Percentiles rank a stretch among this genome's conserved stretches.
Conservation (phyloP, 2,113 vertebrate species). For the Mustelus asterias region DNA sequence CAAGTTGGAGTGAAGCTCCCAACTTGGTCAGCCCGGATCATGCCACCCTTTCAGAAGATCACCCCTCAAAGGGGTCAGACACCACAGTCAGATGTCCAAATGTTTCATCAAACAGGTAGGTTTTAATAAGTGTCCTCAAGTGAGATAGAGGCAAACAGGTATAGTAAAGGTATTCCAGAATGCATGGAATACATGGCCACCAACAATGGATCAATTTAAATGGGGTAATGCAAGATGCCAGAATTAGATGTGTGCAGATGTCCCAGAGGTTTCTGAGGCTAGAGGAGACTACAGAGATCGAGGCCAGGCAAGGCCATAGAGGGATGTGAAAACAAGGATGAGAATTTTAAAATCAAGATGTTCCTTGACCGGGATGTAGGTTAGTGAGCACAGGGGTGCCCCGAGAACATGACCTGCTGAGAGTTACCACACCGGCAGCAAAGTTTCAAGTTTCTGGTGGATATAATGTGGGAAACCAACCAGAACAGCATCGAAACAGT, state of each 20-base stretch:
- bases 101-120: neutral
- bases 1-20: too few species aligned
- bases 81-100: too few species aligned
- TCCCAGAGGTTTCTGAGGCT: neutral
- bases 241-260: neutral
- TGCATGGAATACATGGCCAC: neutral
- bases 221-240: neutral
- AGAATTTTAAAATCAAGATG: neutral
- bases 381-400: neutral
- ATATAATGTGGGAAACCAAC: neutral
- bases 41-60: too few species aligned
- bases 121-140: neutral
- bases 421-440: neutral
- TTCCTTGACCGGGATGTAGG: neutral
- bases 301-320: neutral
- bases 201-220: neutral
- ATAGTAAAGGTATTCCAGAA: neutral
- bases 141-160: neutral
- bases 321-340: neutral
- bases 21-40: too few species aligned
- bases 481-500: neutral
- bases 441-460: neutral
- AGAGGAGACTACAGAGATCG: neutral
- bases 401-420: neutral
- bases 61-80: too few species aligned